phyloP scores from a whole-genome alignment of 2,888 invertebrate genomes.

The Coecobrya sp. region DNA sequence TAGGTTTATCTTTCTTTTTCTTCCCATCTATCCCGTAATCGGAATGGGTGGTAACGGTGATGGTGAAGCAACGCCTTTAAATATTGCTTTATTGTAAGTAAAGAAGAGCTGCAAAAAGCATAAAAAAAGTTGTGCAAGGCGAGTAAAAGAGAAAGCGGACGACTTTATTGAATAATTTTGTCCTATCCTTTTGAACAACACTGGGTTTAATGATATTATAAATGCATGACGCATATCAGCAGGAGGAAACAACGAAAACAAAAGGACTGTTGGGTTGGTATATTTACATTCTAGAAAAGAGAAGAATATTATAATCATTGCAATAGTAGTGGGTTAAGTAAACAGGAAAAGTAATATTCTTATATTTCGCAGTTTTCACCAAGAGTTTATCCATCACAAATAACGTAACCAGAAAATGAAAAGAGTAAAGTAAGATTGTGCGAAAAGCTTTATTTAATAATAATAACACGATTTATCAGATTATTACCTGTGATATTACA shows the following conservation, averaged over 20 bases:
- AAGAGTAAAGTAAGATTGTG: background rate
- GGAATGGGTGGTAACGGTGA: background rate
- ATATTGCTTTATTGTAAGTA: constrained; percentile 62
- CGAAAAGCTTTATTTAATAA: constrained; percentile 55
- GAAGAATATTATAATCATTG: too few species aligned
- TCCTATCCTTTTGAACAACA: constrained; percentile 14
- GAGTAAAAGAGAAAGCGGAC: constrained; percentile 3
- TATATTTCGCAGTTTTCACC: constrained; percentile 23
- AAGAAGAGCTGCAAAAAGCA: constrained; percentile 6
- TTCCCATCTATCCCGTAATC: constrained; percentile 51
- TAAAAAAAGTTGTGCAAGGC: constrained; percentile 9
- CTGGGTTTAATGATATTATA: constrained; percentile 55
- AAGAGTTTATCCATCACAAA: too few species aligned
- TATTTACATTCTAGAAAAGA: too few species aligned
- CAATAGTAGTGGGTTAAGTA: too few species aligned
- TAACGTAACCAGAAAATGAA: background rate
- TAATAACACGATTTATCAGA: constrained; percentile 65
- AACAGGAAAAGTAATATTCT: background rate
- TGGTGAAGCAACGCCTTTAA: constrained; percentile 53
- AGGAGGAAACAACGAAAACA: constrained; percentile 16
- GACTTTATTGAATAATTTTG: constrained; percentile 66
- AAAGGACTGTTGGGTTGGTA: background rate
- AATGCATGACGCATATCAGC: constrained; percentile 21
- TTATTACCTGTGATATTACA: constrained; percentile 26
- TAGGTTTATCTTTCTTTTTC: constrained; percentile 68